These are phyloP conservation scores for Pogoniulus pusillus DNA, from an alignment of 2,797 vertebrate genomes.

Conservation along the genomic window DNA sequence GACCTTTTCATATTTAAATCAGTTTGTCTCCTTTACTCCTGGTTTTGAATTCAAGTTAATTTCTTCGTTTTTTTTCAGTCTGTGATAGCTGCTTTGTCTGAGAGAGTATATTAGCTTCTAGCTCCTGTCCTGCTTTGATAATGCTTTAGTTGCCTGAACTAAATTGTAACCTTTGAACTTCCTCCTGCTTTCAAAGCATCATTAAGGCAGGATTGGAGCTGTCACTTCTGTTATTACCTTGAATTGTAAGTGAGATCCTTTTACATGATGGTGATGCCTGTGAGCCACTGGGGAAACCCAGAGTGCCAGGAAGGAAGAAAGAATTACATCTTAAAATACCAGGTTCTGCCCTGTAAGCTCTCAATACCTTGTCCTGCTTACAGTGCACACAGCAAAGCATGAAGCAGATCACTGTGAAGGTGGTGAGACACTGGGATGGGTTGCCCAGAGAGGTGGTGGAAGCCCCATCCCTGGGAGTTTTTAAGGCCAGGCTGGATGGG, in stretches of 20 bases:
- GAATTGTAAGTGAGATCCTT: not conserved
- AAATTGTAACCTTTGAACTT: not conserved
- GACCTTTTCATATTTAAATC: not conserved
- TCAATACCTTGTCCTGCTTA: not conserved
- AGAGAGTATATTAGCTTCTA: not conserved
- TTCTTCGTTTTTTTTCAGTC: not conserved
- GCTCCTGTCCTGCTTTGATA: not conserved
- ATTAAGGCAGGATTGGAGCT: not conserved
- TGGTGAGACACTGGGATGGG: too few species aligned
- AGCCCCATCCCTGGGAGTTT: too few species aligned
- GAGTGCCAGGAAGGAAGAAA: not conserved
- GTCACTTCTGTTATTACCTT: not conserved
- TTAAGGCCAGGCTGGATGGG: too few species aligned
- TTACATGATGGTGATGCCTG: not conserved
- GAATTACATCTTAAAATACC: not conserved
- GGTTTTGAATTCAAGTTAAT: not conserved
- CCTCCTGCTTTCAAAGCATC: not conserved
- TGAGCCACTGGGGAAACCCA: not conserved
- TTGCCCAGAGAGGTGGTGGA: too few species aligned
- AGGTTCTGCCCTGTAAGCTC: not conserved
- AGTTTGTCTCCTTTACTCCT: not conserved
- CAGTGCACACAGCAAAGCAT: not conserved
- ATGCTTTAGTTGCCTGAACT: not conserved
- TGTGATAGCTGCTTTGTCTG: not conserved
- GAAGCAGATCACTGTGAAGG: not conserved